Conservation (phyloP, 2,888 invertebrate genomes). For the Gymnocheta viridis region DNA sequence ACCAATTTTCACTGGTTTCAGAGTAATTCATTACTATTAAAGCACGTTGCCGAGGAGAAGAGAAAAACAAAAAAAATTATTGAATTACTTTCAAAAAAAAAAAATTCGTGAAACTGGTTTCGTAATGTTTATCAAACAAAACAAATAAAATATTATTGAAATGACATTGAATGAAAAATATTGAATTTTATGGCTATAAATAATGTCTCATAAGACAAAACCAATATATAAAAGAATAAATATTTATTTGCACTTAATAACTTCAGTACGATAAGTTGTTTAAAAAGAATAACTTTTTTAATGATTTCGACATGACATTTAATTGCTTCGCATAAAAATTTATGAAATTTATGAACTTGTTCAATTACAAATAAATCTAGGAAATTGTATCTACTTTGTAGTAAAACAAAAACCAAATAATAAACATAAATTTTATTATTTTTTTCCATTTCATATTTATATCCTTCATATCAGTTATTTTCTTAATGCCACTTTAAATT, state of each 20-base stretch:
- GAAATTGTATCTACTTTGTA: neutral
- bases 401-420: neutral
- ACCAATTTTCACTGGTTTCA: no score
- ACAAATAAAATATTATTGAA: neutral
- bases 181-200: neutral
- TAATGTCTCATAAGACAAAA: neutral
- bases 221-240: no score
- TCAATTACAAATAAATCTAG: no score
- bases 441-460: no score
- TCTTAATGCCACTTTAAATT: no score
- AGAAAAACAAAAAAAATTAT: no score
- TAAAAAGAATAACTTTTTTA: neutral
- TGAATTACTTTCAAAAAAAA: neutral
- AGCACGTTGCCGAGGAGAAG: no score
- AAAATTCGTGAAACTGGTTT: no score
- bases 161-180: neutral
- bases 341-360: no score
- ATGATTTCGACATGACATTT: neutral
- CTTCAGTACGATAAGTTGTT: neutral
- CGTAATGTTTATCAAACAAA: neutral
- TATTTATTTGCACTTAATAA: neutral
- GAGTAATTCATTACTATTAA: no score
- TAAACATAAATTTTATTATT: neutral
- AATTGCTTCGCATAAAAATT: neutral
- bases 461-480: neutral